Conservation (phyloP, 2,888 invertebrate species). For the Lypha dubia region DNA sequence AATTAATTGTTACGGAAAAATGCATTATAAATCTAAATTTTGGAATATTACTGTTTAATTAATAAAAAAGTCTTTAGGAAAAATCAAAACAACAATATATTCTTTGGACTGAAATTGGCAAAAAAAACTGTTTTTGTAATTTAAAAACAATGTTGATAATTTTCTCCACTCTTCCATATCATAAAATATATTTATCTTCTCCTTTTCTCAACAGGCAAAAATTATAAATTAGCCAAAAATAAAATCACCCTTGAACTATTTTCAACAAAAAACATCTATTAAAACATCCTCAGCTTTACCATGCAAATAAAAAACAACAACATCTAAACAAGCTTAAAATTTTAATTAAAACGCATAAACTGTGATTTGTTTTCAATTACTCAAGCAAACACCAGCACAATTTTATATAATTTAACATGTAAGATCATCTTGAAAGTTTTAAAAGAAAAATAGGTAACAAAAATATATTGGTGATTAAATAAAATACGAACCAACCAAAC, state of each 20-base stretch:
- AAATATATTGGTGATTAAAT: constrained; percentile 30
- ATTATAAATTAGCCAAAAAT: constrained; percentile 75
- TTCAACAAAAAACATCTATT: constrained; percentile 27
- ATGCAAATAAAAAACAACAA: no score
- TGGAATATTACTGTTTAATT: constrained; percentile 45
- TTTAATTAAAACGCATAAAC: constrained; percentile 52
- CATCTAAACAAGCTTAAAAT: constrained; percentile 48
- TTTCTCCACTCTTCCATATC: neutral
- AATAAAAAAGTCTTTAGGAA: constrained; percentile 57
- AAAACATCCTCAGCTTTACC: constrained; percentile 34
- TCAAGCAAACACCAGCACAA: constrained; percentile 48
- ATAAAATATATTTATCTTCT: constrained; percentile 54
- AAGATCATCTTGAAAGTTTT: constrained; percentile 16
- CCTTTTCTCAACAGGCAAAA: constrained; percentile 79
- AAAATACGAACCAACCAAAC: constrained; percentile 3
- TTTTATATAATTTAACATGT: constrained; percentile 35
- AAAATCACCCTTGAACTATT: constrained; percentile 9
- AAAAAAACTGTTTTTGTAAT: constrained; percentile 8
- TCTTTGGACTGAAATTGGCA: constrained; percentile 31
- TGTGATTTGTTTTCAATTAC: constrained; percentile 67
- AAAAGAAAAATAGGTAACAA: neutral
- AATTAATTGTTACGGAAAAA: constrained; percentile 60
- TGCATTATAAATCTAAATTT: constrained; percentile 35
- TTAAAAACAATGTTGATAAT: constrained; percentile 1
- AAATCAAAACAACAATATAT: constrained; percentile 25